Evolutionary conservation across 2,113 vertebrate genomes (phyloP), one percentile per base, ranked within the genome.

Genomic region (Sphaerodactylus townsendi): DNA sequence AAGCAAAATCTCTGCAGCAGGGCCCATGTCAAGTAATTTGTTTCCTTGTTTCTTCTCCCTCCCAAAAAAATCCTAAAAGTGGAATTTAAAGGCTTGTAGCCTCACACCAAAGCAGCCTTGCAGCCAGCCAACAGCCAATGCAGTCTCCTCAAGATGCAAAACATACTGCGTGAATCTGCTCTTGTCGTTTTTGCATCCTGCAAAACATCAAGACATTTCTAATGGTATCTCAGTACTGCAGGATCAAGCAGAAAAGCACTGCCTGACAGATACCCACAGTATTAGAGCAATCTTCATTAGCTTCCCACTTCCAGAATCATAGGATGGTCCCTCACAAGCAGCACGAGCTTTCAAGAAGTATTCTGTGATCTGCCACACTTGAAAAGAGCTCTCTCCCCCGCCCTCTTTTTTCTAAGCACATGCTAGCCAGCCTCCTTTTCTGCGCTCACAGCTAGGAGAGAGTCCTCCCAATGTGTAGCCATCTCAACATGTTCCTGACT

Each of bases 201-300:
- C 64, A 46, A 65, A 23, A 62, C 4, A 15, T 14, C 8, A 23
- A 30, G 7, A 14, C 70, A 56, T 28, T 56, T 50, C 53, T 81
- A 81, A 5, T 56, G 7, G 14, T 64, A 35, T 77, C 82, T 79
- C 50, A 41, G 35, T 28, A 21, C 0, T 30, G 9, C 14, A 83
- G 10, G 4, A 21, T 13, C 15, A 2, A 88, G 30, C 28, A 84
- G 30, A 4, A 81, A 41, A 83, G 62, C n/a, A 33, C 0, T 10
- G 3, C 14, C 37, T 82, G 53, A 65, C 78, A 17, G 4, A 1
- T 19, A 3, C 50, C 1, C 4, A 0, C 0, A 25, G 4, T 23
- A 50, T 30, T 41, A 25, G 5, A 78, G 76, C 48, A 68, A 28
- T 5, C 15, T 71, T 4, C 64, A 66, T 77, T 75, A 64, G 37